Evolutionary conservation across 2,888 invertebrate species (phyloP).

Genomic region (Euproctis similis): DNA sequence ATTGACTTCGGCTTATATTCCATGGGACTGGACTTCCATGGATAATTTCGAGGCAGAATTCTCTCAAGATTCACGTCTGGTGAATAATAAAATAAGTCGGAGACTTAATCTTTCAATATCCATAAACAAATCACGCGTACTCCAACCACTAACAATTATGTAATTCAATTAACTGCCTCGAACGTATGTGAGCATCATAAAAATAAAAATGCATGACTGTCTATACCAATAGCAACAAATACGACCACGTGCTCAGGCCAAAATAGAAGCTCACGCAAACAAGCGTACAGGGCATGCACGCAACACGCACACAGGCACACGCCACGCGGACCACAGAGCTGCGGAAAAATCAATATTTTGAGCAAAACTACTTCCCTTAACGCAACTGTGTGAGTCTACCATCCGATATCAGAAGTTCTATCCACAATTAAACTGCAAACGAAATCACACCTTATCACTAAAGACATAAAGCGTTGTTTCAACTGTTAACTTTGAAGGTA

Average conservation of each 20-base stretch:
- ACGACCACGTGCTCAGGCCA: slow-evolving; percentile 69
- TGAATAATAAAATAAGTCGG: no score
- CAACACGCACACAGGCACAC: slow-evolving; percentile 28
- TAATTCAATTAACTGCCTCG: slow-evolving; percentile 56
- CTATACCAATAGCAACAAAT: slow-evolving; percentile 71
- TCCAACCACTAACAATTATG: slow-evolving; percentile 40
- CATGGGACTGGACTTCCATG: no score
- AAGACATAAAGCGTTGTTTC: slow-evolving; percentile 53
- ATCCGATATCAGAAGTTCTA: slow-evolving; percentile 31
- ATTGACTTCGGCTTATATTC: no score
- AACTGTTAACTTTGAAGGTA: slow-evolving; percentile 46
- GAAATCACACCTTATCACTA: slow-evolving; percentile 53
- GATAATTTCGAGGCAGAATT: no score
- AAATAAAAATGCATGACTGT: slow-evolving; percentile 72
- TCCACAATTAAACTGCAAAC: slow-evolving; percentile 25
- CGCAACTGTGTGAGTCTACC: slow-evolving; percentile 54
- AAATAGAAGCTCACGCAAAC: slow-evolving; percentile 63
- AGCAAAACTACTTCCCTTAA: slow-evolving; percentile 73
- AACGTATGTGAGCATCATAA: slow-evolving; percentile 51
- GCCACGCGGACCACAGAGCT: slow-evolving; percentile 46
- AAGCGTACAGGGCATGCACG: slow-evolving; percentile 20
- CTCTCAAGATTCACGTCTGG: no score
- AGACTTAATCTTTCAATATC: no score
- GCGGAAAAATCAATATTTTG: slow-evolving; percentile 76
- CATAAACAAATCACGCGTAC: slow-evolving; percentile 17